Evolutionary conservation across 2,797 vertebrate genomes (phyloP), one percentile per base, ranked within the genome.

Genomic region (Spondyliosoma cantharus): DNA sequence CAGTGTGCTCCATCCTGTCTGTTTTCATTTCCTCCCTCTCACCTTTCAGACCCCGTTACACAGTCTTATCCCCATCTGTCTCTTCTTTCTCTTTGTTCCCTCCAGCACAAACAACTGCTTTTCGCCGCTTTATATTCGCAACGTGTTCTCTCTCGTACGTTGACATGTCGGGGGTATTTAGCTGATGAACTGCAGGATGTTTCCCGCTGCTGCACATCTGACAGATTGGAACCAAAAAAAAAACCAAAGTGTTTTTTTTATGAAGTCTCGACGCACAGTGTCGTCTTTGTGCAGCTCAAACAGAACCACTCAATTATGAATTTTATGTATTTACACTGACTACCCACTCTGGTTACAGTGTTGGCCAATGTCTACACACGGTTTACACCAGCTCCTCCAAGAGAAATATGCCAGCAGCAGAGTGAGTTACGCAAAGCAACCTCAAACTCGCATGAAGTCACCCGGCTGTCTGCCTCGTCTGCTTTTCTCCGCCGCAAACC

Each of bases 1-100:
- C 66, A 49, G 29, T 53, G 37, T 71, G 76, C 53, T 77, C 65
- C 67, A 75, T 78, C 81, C 78, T 24, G 52, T 80, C 69, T 85
- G 65, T 85, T 88, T 89, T 92, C 80, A 91, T 90, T 89, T 86
- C 85, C 80, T 81, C 78, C 61, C 78, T 87, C 87, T 92, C 89
- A 88, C 90, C 89, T 90, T 91, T 81, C 83, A 84, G 76, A 75
- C 82, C 80, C 76, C 56, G 75, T 81, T 63, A 75, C 68, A 59
- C 71, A 76, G 75, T 81, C 75, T 87, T 81, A 78, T 86, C 83
- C 71, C 88, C 90, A 89, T 90, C 89, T 91, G 89, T 86, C 85
- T 81, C 66, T 49, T 50, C 78, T 80, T 59, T 62, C 53, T 70
- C 71, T 62, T 43, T 80, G 52, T 73, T 50, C 52, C 62, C 62